Evolutionary conservation across 2,113 vertebrate genomes (phyloP), one percentile per base, ranked within the genome.

Genomic region (Oryzias woworae): DNA sequence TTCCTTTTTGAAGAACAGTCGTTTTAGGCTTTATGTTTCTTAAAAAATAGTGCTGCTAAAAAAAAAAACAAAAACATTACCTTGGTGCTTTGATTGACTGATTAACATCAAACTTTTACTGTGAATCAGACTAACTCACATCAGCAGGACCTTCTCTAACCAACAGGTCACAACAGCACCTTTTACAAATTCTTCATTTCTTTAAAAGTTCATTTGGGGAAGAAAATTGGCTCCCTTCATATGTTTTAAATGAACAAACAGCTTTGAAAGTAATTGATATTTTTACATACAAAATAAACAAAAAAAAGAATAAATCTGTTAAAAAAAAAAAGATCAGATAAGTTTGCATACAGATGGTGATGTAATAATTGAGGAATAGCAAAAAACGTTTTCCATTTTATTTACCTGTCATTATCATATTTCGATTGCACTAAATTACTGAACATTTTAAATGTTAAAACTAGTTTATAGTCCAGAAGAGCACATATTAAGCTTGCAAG

Each of bases 401-500:
- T 20, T 20, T 20, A 20, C 20, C 20, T 20, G 20, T 20, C 20
- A 20, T 20, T 20, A 20, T 20, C 20, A 20, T 20, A 20, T 20
- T 20, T 20, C 20, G 20, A 20, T 20, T 20, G 20, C 20, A 20
- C 20, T 20, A 20, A 20, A 20, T 43, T 52, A 23, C 18, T 22
- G 55, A 28, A 46, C 41, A 45, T 31, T 49, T 4, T 22, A 16
- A 22, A 15, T 22, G 36, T 68, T 57, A 54, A 47, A 66, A 10
- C 54, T 66, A 45, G 51, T 49, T 36, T 8, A 36, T 36, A 36
- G 36, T 36, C 8, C 36, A 0, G 36, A 12, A 36, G 10, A 36
- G 36, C 10, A 36, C 36, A 36, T 36, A 36, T 36, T 28, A 28
- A 6, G 26, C 5, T 36, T 36, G 8, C 10, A 10, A 36, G 36